Conservation (phyloP, 2,888 invertebrate genomes). For the Deilephila porcellus region DNA sequence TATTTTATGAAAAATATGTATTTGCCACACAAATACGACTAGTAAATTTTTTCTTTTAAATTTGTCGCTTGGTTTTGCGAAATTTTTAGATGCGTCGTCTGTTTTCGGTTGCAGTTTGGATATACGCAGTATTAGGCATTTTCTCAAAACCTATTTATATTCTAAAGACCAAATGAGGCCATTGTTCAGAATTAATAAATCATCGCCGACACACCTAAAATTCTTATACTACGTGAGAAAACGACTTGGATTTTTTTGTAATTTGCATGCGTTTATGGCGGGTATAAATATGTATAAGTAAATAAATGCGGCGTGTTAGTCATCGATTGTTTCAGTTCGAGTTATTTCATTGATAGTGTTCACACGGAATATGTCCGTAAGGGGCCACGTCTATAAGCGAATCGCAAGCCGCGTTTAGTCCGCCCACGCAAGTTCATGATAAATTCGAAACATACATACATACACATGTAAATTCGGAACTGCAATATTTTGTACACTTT, state of each 20-base stretch:
- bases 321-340: not conserved
- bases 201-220: slow-evolving; percentile 6
- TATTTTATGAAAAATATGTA: too few relatives aligned
- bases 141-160: not conserved
- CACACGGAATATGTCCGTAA: not conserved
- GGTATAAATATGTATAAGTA: not conserved
- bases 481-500: too few relatives aligned
- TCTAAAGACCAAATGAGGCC: slow-evolving; percentile 4
- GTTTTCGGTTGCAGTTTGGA: too few relatives aligned
- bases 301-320: not conserved
- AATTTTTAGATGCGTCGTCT: too few relatives aligned
- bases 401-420: not conserved
- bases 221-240: not conserved
- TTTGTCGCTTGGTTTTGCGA: too few relatives aligned
- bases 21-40: too few relatives aligned
- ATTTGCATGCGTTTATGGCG: slow-evolving; percentile 20
- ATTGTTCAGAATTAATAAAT: slow-evolving; percentile 6
- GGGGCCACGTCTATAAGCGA: not conserved
- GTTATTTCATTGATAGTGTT: slow-evolving; percentile 6
- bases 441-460: too few relatives aligned
- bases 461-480: too few relatives aligned
- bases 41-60: too few relatives aligned
- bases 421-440: not conserved
- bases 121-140: too few relatives aligned
- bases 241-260: slow-evolving; percentile 9